Evolutionary conservation across 2,888 invertebrate genomes (phyloP).

Genomic region (Frankliniella fusca): DNA sequence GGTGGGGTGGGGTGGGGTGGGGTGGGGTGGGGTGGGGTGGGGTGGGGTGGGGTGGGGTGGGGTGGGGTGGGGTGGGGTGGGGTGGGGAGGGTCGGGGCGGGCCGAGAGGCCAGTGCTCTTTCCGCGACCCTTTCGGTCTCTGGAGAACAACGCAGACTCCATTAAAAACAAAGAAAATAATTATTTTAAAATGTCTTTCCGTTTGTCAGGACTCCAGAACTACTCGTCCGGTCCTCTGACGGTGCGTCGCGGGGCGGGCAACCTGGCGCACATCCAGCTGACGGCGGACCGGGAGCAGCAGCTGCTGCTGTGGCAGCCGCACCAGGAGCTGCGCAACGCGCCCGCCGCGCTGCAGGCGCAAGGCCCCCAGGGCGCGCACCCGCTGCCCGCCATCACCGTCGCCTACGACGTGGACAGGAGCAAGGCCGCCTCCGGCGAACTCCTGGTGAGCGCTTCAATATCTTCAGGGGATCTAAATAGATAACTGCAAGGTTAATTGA

Average conservation of each 20-base stretch:
- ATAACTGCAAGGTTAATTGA: no score
- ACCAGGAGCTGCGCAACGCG: not conserved
- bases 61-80: no score
- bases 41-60: no score
- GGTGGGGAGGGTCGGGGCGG: not conserved
- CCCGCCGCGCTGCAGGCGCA: not conserved
- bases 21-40: not conserved
- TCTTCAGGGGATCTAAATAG: no score
- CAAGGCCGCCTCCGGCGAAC: not conserved
- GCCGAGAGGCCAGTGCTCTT: no score
- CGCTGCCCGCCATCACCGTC: slow-evolving; percentile 1
- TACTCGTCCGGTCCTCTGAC: not conserved
- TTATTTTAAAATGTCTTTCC: not conserved
- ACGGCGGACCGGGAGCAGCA: not conserved
- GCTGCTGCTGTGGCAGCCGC: not conserved
- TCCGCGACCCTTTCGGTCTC: no score
- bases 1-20: not conserved
- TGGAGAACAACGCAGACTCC: not conserved
- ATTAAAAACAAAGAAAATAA: no score
- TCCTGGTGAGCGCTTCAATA: not conserved
- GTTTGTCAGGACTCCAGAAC: not conserved
- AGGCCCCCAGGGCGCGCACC: not conserved
- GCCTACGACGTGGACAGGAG: slow-evolving; percentile 6
- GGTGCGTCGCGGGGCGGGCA: not conserved
- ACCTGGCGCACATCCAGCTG: not conserved